Conservation (phyloP, 2,888 invertebrate genomes). For the Unio pictorum region DNA sequence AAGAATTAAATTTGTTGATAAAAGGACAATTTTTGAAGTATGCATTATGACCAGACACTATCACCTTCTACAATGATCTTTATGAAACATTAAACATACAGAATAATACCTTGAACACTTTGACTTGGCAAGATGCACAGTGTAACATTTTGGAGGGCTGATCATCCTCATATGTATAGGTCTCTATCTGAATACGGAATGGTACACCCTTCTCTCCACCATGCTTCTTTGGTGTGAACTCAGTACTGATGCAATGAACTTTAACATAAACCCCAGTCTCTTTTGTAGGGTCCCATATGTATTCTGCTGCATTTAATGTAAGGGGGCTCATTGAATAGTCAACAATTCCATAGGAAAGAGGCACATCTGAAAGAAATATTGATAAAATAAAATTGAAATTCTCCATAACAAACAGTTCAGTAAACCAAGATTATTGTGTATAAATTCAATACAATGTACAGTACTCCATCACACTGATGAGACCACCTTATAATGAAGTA, state of each 20-base stretch:
- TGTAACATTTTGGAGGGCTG: constrained; percentile 80
- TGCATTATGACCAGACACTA: no score
- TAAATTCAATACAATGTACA: no score
- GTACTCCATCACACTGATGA: no score
- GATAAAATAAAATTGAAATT: no score
- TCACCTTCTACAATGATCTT: no score
- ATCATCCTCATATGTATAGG: constrained; percentile 77
- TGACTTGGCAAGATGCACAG: constrained; percentile 96
- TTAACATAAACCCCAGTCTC: constrained; percentile 96
- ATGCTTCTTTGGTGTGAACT: constrained; percentile 97
- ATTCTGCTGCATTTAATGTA: constrained; percentile 86
- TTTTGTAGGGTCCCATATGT: constrained; percentile 96
- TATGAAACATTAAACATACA: no score
- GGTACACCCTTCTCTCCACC: constrained; percentile 99
- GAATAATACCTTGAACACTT: constrained; percentile 79
- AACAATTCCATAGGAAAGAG: constrained; percentile 91
- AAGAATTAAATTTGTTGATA: no score
- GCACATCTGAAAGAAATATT: constrained; percentile 80
- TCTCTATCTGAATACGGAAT: constrained; percentile 95
- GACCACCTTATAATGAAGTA: no score
- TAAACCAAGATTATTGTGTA: no score
- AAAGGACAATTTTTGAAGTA: no score
- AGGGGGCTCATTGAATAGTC: constrained; percentile 83
- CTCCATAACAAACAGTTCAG: no score
- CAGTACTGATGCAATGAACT: constrained; percentile 94